Base-by-base conservation (phyloP, 2,113 vertebrate genomes). In the Oreochromis spilurus region DNA sequence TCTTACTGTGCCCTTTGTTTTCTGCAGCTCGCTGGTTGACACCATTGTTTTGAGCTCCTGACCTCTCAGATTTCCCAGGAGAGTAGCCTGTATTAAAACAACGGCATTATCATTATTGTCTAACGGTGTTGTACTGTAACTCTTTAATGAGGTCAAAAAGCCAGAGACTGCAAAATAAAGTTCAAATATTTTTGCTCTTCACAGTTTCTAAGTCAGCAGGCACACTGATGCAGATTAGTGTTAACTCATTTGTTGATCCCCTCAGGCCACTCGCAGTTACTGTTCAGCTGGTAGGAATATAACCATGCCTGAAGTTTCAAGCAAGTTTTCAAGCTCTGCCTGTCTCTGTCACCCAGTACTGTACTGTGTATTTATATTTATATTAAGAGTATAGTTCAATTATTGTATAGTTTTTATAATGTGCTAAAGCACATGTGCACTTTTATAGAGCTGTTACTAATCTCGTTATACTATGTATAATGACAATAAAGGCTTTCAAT, bases 1-100 rank as follows among this genome's bases (percentile, higher is more conserved):
- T 52, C 96, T 95, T 95, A 98, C 98, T 7, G 96, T 98, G 93
- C 98, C 98, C 13, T 91, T 97, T 10, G 97, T 97, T 93, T 97
- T 98, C 95, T 98, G 97, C 82, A 98, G 95, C 84, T 97, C 97
- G 29, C 96, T 97, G 82, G 98, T 98, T 8, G 97, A 98, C 62
- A 98, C 97, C 96, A 98, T 94, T 2, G 97, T 97, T 38, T 95
- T 79, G 6, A 97, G 93, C 88, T 98, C 96, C 86, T 96, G 88
- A 21, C 97, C 94, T 79, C 96, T 94, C 87, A 98, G 89, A 81
- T 97, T 81, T 36, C 96, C 97, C 48, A 87, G 89, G 10, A 99
- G 96, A 16, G 95, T 97, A 79, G 98, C 98, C 98, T 98, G 84
- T 19, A 9, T 6, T 10, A 53, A 12, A 0, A n/a, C 3, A 11